phyloP scores from a whole-genome alignment of 2,113 vertebrate genomes.

The Mustelus asterias region DNA sequence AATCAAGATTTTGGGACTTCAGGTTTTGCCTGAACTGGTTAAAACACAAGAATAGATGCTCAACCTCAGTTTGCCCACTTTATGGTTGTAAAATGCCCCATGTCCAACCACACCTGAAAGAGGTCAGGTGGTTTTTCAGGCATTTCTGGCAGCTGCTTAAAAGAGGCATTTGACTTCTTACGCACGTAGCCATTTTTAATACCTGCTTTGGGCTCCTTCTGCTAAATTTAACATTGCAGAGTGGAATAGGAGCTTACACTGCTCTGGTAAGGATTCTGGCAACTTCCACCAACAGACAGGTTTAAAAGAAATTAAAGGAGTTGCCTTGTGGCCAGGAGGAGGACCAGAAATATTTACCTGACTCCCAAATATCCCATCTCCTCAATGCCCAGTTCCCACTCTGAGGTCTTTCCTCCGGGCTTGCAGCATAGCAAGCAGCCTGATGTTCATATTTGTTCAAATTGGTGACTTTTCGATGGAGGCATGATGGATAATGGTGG shows the following conservation, averaged over 20 bases:
- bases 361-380: not conserved
- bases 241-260: not conserved
- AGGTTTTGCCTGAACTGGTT: no score
- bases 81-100: not conserved
- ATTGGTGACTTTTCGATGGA: not conserved
- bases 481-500: not conserved
- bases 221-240: not conserved
- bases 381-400: not conserved
- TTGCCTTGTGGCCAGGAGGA: not conserved
- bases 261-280: not conserved
- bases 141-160: not conserved
- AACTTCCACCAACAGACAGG: not conserved
- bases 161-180: not conserved
- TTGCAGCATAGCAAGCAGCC: not conserved
- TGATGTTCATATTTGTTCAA: not conserved
- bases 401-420: not conserved
- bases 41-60: not conserved
- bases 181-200: not conserved
- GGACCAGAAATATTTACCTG: not conserved
- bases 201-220: not conserved
- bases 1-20: not conserved
- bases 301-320: not conserved
- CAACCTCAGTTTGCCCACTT: not conserved
- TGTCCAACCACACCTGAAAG: not conserved
- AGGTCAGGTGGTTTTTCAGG: not conserved